These are phyloP conservation scores for Theonella swinhoei DNA, from an alignment of 37 sponge, comb jelly and placozoan genomes.

Conservation along the genomic window DNA sequence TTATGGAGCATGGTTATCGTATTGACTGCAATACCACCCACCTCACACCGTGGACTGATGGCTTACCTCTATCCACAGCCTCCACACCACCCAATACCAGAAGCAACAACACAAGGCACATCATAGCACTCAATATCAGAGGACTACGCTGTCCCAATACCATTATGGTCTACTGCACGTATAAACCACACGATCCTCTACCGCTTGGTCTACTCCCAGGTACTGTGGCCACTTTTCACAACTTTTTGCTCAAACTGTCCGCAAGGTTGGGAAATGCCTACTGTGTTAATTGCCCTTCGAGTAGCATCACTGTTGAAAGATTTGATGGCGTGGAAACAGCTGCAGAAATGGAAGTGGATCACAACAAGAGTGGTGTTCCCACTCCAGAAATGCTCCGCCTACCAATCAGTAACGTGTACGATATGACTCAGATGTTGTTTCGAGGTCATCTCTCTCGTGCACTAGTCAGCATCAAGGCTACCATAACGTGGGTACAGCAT, in stretches of 20 bases:
- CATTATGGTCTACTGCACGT: constrained; percentile 39
- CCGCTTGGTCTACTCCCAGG: constrained; percentile 48
- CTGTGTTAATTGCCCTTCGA: constrained; percentile 16
- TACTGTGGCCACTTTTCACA: constrained; percentile 22
- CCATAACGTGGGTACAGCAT: constrained; percentile 2
- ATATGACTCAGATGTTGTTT: constrained; percentile 1
- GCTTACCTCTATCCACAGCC: no score
- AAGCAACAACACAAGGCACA: background rate
- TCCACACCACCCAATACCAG: background rate
- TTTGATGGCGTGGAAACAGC: background rate
- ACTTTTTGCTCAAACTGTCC: constrained; percentile 17
- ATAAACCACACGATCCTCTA: background rate
- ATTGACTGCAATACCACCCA: constrained; percentile 4
- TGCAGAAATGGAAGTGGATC: background rate
- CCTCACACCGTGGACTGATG: background rate
- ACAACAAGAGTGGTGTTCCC: background rate
- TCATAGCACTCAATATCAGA: constrained; percentile 24
- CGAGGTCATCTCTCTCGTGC: constrained; percentile 17
- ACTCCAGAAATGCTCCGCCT: constrained; percentile 7
- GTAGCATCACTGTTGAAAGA: constrained; percentile 14
- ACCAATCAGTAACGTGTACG: constrained; percentile 10
- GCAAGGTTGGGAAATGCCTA: constrained; percentile 29
- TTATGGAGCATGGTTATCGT: constrained; percentile 10
- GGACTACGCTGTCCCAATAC: constrained; percentile 16
- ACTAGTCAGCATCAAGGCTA: constrained; percentile 26